Evolutionary conservation across 2,113 vertebrate genomes (phyloP).

Genomic region (Phalacrocorax carbo): DNA sequence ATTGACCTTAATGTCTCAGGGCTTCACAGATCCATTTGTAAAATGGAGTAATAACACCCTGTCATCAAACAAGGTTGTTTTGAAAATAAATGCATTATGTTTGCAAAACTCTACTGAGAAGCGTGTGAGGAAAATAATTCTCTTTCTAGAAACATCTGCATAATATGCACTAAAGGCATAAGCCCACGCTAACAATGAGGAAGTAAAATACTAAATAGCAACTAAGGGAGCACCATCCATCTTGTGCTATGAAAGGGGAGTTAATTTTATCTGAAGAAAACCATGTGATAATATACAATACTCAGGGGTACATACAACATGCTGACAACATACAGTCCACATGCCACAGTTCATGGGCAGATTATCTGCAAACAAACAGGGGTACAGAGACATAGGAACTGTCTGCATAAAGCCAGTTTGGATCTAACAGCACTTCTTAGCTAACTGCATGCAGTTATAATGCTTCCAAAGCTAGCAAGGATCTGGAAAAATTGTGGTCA

Average conservation of each 20-base stretch:
- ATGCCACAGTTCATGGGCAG: neutral
- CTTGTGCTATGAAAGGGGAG: neutral
- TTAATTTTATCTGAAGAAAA: neutral
- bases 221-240: neutral
- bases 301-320: neutral
- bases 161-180: neutral
- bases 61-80: neutral
- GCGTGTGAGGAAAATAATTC: neutral
- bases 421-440: neutral
- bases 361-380: neutral
- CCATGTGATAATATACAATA: neutral
- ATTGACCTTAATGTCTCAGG: neutral
- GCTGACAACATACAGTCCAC: too few relatives aligned
- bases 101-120: neutral
- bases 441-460: neutral
- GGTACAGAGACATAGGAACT: neutral
- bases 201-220: neutral
- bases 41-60: constrained; percentile 2
- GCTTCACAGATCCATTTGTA: neutral
- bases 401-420: neutral
- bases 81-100: neutral
- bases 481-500: neutral
- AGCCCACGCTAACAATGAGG: neutral
- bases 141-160: neutral
- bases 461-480: neutral